Percentiles rank a stretch among this genome's conserved stretches.
Conservation (phyloP, 1,140 invertebrate genomes). For the Atta colombica region DNA sequence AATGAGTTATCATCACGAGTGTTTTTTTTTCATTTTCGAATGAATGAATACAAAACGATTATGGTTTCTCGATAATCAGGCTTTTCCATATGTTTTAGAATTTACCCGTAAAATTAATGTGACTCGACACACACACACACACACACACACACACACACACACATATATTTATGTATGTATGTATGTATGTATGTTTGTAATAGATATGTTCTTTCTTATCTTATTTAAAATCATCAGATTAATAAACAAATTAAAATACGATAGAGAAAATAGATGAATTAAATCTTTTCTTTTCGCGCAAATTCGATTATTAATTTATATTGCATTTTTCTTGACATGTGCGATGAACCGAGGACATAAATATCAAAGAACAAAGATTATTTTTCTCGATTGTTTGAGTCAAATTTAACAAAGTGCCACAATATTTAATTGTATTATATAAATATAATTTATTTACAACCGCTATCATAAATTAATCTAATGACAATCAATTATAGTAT, state of each 20-base stretch:
- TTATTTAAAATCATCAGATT: constrained; percentile 1
- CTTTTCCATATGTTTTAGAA: background rate
- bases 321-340: background rate
- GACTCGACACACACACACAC: background rate
- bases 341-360: background rate
- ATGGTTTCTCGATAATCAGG: background rate
- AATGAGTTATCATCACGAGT: background rate
- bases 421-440: background rate
- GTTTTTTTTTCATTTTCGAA: background rate
- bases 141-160: too few species aligned
- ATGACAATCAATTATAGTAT: background rate
- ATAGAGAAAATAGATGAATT: background rate
- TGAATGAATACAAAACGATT: background rate
- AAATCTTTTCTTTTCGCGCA: background rate
- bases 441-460: background rate
- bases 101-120: background rate
- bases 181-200: background rate
- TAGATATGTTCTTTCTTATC: background rate
- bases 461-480: background rate
- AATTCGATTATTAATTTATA: background rate
- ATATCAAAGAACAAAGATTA: background rate
- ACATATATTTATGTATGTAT: too few species aligned
- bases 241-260: background rate
- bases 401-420: background rate
- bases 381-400: background rate